Evolutionary conservation across 2,888 invertebrate genomes (phyloP), one percentile per base, ranked within the genome.

Genomic region (Melanostoma mellinum): DNA sequence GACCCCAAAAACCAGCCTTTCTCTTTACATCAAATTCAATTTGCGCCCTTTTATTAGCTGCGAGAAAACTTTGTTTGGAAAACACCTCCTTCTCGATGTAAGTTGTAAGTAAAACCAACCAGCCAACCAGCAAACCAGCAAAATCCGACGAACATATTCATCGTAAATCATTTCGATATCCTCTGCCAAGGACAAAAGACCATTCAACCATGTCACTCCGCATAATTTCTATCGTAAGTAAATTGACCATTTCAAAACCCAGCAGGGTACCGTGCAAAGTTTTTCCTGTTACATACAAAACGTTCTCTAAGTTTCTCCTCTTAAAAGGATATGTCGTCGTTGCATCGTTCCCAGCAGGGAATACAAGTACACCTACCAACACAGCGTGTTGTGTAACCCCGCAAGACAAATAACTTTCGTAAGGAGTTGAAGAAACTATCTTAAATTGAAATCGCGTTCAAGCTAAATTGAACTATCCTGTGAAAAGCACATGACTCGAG

Each of bases 391-490:
- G 69, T 48, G 72, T 46, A 50, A 74, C 74, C 68, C 61, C 61
- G 8, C 63, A 76, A 77, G 81, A 74, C 80, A 85, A 85, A 81
- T 71, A 85, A 85, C 76, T 85, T 74, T 85, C 72, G 50, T 48
- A 85, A 81, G 68, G 65, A 81, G 73, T 74, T 76, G 69, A 74
- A 81, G 77, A 85, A 85, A 86, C 86, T 85, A 86, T 86, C 86
- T 86, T 46, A 86, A 86, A 86, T 86, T 86, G 86, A 86, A 86
- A 86, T 86, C 86, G 81, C 86, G 76, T 86, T 81, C 75, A 73
- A 81, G 81, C 76, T 85, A 85, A 85, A 85, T 81, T 85, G 85
- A 81, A 85, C 81, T 85, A 75, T 85, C 85, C 81, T 85, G 80
- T 76, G 74, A 84, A 79, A 79, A 84, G 84, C 69, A 84, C 84